Base-by-base conservation (phyloP, 2,797 vertebrate species). In the Lithobates pipiens region DNA sequence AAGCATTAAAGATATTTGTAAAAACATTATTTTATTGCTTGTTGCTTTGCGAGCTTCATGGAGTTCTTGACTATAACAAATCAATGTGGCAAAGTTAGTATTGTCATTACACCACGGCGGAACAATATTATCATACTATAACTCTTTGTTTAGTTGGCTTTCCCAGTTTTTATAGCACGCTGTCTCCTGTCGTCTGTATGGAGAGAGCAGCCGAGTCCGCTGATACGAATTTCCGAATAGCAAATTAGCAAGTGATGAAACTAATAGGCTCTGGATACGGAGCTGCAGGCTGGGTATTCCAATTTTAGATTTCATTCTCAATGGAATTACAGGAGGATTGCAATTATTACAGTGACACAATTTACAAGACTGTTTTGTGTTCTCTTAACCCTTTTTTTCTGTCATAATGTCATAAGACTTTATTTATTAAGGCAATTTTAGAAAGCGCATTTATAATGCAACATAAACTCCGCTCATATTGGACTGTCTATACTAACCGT, bases 171-270 rank as follows among this genome's bases (percentile, higher is more conserved):
- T 36, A 61, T 27, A 61, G 29, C 76, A 65, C 0, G 5, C 54
- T 23, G 5, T 72, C 36, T 29, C 11, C 68, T 44, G 3, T 36
- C 27, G 29, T 72, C 57, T 67, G 1, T 6, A 44, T 4, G 21
- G 29, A 73, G 10, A 1, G 69, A 36, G 27, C 42, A 36, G n/a
- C 42, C 23, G 67, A 21, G 25, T n/a, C 23, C 72, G 63, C 74
- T 72, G 46, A 44, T 32, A 76, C 32, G 32, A 75, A 69, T 87
- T 83, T 83, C 70, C 81, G 75, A 76, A 57, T 27, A 16, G 57
- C 63, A 87, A 77, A 80, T 84, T 87, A 83, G 63, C 42, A 87
- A 79, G 76, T 80, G 86, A 87, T 83, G 86, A 87, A 87, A 83
- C 76, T 74, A 78, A 70, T 46, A 61, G 76, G 67, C 81, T 81